phyloP scores from a whole-genome alignment of 2,888 invertebrate genomes.

The Dioctria linearis region DNA sequence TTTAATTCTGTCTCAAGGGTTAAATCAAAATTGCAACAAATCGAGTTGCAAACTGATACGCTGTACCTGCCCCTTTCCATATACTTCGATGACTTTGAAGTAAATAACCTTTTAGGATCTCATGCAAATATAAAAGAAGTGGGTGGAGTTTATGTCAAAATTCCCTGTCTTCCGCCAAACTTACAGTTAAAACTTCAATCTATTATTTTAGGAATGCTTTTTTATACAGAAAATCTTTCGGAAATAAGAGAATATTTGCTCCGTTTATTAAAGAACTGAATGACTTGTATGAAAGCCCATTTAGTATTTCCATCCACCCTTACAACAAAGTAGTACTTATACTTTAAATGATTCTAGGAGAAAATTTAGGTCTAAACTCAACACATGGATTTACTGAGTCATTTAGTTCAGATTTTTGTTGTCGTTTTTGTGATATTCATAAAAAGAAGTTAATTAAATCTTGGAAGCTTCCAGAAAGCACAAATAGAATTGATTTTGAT shows the following conservation, averaged over 20 bases:
- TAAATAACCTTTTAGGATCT: too few species aligned
- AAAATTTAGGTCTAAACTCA: slow-evolving; percentile 42
- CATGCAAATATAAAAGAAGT: too few species aligned
- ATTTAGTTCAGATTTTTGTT: not conserved
- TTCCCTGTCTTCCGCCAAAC: too few species aligned
- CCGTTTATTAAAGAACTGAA: not conserved
- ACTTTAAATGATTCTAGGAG: slow-evolving; percentile 11
- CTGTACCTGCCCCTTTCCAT: too few species aligned
- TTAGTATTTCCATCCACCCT: not conserved
- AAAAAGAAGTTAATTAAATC: not conserved
- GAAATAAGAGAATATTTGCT: slow-evolving; percentile 21
- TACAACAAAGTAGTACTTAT: slow-evolving; percentile 11
- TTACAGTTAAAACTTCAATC: too few species aligned
- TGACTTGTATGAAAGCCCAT: not conserved
- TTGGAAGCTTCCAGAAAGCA: not conserved
- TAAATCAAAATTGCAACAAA: too few species aligned
- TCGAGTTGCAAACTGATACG: too few species aligned
- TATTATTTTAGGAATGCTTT: not conserved
- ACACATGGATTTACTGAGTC: slow-evolving; percentile 8
- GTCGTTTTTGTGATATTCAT: not conserved
- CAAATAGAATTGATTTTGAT: not conserved
- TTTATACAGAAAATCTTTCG: slow-evolving; percentile 35
- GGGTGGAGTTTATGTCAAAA: too few species aligned
- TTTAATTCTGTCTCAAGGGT: too few species aligned
- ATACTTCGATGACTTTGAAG: too few species aligned